These are phyloP conservation scores for Pammene aurita DNA, from an alignment of 2,888 invertebrate genomes.

Conservation along the genomic window DNA sequence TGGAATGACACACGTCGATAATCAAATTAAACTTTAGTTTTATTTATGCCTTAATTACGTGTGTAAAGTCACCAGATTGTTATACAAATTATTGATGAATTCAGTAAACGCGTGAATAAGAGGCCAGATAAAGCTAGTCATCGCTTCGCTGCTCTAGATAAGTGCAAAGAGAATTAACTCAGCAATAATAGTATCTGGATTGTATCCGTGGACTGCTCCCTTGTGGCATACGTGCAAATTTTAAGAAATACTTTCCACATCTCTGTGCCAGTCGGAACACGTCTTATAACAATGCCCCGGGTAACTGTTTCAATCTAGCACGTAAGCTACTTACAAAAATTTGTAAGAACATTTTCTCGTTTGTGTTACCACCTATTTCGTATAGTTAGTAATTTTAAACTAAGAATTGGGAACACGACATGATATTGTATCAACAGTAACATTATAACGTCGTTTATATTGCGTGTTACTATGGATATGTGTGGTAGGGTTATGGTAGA, in stretches of 20 bases:
- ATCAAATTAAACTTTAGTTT: no score
- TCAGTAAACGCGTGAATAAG: no score
- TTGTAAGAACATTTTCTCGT: conserved; percentile 17
- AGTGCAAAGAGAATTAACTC: conserved; percentile 8
- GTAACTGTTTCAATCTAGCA: conserved; percentile 26
- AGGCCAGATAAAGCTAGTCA: no score
- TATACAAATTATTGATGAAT: no score
- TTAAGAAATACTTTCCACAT: conserved; percentile 33
- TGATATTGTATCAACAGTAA: no score
- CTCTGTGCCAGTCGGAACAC: conserved; percentile 24
- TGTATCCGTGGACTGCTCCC: conserved; percentile 26
- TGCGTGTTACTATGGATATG: no score
- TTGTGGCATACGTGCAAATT: conserved; percentile 32
- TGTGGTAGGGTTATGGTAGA: no score
- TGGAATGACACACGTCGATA: no score
- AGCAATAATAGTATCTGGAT: conserved; percentile 27
- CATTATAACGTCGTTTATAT: no score
- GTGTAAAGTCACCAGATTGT: no score
- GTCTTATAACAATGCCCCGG: conserved; percentile 31
- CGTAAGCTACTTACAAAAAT: conserved; percentile 30
- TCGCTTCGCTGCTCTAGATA: neutral
- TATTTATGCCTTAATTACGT: no score
- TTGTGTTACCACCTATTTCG: neutral
- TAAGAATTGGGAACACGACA: neutral
- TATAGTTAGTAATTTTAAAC: neutral